Percentiles rank a stretch among this genome's conserved stretches.
These are phyloP conservation scores for Peucedramus taeniatus DNA, from an alignment of 2,113 vertebrate species.

Conservation along the genomic window DNA sequence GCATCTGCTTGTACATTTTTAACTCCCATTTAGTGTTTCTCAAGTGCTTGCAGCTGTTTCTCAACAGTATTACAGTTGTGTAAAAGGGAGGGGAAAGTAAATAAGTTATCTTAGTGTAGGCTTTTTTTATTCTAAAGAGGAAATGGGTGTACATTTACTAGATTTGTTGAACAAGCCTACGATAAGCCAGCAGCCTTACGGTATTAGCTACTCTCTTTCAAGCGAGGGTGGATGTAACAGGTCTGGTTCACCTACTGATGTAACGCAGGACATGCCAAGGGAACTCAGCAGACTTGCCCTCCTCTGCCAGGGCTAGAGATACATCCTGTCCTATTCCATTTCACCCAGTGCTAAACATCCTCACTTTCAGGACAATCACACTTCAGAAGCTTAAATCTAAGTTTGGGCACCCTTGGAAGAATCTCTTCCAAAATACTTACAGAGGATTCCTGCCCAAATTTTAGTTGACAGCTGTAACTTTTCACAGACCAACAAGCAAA, in stretches of 20 bases:
- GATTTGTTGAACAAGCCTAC: neutral
- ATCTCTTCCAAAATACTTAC: fast-evolving
- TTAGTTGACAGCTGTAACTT: neutral
- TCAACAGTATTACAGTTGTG: neutral
- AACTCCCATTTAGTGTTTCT: neutral
- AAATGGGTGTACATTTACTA: neutral
- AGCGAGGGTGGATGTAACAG: neutral
- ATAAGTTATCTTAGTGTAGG: neutral
- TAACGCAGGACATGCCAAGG: neutral
- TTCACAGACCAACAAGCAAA: neutral
- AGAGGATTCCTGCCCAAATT: neutral
- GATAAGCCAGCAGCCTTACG: neutral
- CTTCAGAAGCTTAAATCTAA: neutral
- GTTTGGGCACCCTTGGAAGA: neutral
- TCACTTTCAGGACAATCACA: neutral
- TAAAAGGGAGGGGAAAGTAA: neutral
- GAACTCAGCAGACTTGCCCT: neutral
- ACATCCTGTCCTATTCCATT: neutral
- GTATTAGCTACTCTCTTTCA: neutral
- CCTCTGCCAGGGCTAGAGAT: neutral
- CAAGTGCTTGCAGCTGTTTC: neutral
- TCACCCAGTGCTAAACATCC: neutral
- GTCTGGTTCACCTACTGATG: neutral
- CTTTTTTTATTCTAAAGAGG: neutral
- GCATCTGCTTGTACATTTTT: neutral